A percentile compares a stretch with the other conserved stretches of the same genome.
Evolutionary conservation across 2,888 invertebrate genomes (phyloP).

Genomic region (Neoitamus cyanurus): DNA sequence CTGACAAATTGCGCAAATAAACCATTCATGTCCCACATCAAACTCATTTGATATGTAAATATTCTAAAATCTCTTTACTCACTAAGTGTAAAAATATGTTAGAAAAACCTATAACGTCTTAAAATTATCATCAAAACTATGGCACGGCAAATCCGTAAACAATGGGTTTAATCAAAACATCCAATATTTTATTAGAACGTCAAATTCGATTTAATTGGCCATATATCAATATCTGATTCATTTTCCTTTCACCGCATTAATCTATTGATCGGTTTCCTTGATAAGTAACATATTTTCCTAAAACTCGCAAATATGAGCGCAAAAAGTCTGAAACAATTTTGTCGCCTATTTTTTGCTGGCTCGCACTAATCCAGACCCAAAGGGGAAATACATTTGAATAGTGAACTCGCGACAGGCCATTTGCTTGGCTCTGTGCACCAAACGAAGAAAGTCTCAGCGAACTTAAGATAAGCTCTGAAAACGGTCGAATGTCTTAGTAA

Average conservation of each 20-base stretch:
- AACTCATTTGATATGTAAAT: too few species aligned
- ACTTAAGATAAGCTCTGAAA: constrained; percentile 13
- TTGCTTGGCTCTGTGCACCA: background rate
- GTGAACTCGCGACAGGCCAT: background rate
- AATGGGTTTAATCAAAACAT: background rate
- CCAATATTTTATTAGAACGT: background rate
- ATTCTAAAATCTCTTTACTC: background rate
- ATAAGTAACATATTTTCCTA: constrained; percentile 14
- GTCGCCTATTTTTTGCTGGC: constrained; percentile 19
- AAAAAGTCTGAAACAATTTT: constrained; percentile 16
- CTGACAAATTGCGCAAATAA: too few species aligned
- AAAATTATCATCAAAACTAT: background rate
- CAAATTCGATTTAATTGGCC: background rate
- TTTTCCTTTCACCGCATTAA: constrained; percentile 10
- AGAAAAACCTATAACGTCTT: background rate
- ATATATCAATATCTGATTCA: background rate
- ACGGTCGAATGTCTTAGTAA: background rate
- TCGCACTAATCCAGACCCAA: background rate
- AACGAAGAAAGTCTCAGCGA: background rate
- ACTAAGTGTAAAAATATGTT: background rate
- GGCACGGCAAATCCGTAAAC: background rate
- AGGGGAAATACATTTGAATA: background rate
- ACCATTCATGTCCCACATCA: too few species aligned
- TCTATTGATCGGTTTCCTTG: constrained; percentile 1
- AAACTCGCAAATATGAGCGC: background rate